These are phyloP conservation scores for Drosophila nigromelanica DNA, from an alignment of 1,140 invertebrate species.

Conservation along the genomic window DNA sequence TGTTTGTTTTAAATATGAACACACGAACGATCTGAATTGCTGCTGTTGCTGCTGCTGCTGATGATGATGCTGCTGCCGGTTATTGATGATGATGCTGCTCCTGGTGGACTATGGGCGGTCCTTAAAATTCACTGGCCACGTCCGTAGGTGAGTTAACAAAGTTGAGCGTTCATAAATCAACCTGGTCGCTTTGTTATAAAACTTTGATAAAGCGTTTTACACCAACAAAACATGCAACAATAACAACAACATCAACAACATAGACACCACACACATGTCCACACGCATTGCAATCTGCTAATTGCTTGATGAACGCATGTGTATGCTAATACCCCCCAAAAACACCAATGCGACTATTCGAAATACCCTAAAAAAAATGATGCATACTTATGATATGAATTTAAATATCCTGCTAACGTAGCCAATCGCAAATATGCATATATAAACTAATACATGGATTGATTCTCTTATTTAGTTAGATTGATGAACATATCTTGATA, in stretches of 20 bases:
- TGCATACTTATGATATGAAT: background rate
- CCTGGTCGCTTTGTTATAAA: slow-evolving; percentile 76
- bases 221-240: slow-evolving; percentile 25
- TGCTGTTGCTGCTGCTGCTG: slow-evolving; percentile 72
- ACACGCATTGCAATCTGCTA: slow-evolving; percentile 78
- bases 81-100: slow-evolving; percentile 39
- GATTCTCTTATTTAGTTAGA: no score
- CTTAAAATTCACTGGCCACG: slow-evolving; percentile 9
- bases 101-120: slow-evolving; percentile 1
- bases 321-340: slow-evolving; percentile 59
- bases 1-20: slow-evolving; percentile 80
- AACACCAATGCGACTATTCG: background rate
- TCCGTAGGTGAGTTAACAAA: slow-evolving; percentile 74
- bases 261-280: slow-evolving; percentile 36
- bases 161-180: slow-evolving; percentile 80
- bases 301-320: slow-evolving; percentile 72
- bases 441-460: no score
- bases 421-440: no score
- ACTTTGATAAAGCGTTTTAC: slow-evolving; percentile 81
- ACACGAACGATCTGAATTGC: slow-evolving; percentile 47
- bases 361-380: background rate
- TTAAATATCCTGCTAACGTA: no score
- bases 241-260: background rate
- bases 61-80: slow-evolving; percentile 17
- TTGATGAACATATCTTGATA: no score